These are phyloP conservation scores for Corticium candelabrum DNA, from an alignment of 37 sponge, comb jelly and placozoan species.

Conservation along the genomic window DNA sequence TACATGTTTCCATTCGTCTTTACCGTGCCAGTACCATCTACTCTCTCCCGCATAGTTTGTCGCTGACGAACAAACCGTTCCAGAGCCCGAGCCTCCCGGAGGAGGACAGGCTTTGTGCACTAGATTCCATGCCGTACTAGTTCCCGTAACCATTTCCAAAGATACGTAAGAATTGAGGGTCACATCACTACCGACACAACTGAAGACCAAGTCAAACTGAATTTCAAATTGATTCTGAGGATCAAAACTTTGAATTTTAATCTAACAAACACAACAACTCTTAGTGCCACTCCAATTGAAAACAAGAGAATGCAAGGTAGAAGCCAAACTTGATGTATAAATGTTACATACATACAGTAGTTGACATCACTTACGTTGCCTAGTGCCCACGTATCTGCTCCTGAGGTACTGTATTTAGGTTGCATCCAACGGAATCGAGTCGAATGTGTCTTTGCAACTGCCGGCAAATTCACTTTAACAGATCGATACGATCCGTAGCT, in stretches of 20 bases:
- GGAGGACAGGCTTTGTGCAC: not conserved
- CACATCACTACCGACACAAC: too few species aligned
- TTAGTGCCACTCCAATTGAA: too few species aligned
- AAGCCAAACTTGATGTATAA: too few species aligned
- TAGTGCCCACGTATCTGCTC: not conserved
- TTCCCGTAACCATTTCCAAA: too few species aligned
- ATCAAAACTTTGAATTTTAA: too few species aligned
- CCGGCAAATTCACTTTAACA: not conserved
- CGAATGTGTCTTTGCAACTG: not conserved
- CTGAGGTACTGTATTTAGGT: not conserved
- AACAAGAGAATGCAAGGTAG: too few species aligned
- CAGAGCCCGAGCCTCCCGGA: not conserved
- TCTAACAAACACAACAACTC: too few species aligned
- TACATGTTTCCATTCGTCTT: not conserved
- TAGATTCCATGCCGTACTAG: too few species aligned
- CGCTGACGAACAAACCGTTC: not conserved
- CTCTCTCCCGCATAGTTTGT: not conserved
- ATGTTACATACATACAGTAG: too few species aligned
- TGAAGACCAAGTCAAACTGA: too few species aligned
- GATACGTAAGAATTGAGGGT: too few species aligned
- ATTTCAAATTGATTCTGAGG: too few species aligned
- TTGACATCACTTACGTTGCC: not conserved
- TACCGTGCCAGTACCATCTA: not conserved
- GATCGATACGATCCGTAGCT: not conserved
- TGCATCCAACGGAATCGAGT: constrained; percentile 11